phyloP scores from a whole-genome alignment of 2,797 vertebrate genomes.

The Dipus sagitta region DNA sequence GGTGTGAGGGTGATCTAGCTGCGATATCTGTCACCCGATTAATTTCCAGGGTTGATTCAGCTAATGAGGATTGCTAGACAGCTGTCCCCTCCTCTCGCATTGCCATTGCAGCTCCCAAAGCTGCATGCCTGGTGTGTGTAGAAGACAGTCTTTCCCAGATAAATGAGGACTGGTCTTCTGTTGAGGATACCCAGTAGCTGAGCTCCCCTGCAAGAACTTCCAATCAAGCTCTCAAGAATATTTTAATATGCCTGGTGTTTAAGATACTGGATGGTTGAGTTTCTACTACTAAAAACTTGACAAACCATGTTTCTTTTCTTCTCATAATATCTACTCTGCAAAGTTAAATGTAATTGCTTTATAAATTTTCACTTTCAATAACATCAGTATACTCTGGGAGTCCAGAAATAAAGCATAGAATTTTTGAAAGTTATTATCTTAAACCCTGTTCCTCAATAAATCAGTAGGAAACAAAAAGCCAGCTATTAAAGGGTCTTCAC shows the following conservation, averaged over 20 bases:
- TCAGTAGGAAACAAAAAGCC: neutral
- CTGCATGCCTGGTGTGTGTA: too few relatives aligned
- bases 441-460: neutral
- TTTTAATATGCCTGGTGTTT: conserved; percentile 33
- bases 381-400: conserved; percentile 38
- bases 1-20: too few relatives aligned
- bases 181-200: too few relatives aligned
- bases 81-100: too few relatives aligned
- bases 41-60: too few relatives aligned
- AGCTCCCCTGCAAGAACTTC: too few relatives aligned
- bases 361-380: conserved; percentile 50
- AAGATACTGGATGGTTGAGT: conserved; percentile 1
- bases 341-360: conserved; percentile 32
- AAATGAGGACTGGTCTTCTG: too few relatives aligned
- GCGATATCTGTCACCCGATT: too few relatives aligned
- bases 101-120: too few relatives aligned
- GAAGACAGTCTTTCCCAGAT: too few relatives aligned
- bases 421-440: conserved; percentile 30
- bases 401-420: conserved; percentile 15
- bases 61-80: too few relatives aligned
- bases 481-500: conserved; percentile 19
- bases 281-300: conserved; percentile 21
- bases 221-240: neutral
- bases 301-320: neutral
- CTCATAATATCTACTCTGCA: neutral